Base-by-base conservation (phyloP, 2,888 invertebrate genomes). In the Homarus gammarus region DNA sequence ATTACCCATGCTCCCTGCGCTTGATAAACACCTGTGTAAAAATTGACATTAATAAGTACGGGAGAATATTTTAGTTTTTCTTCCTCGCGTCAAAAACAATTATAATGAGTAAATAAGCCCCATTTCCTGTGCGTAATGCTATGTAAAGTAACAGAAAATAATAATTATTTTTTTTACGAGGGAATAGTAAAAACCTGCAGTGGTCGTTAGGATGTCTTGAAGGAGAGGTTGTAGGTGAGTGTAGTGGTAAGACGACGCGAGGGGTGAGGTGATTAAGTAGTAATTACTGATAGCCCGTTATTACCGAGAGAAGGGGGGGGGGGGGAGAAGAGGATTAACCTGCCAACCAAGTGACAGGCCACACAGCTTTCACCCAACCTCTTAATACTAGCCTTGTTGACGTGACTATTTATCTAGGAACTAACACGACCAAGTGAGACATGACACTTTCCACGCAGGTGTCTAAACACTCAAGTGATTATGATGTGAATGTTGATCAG, bases 211-310 rank as follows among this genome's bases (percentile, higher is more conserved):
- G 8, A 27, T 12, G 27, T n/a, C 64, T 27, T 44, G 44, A 12
- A 5, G 44, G 44, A 44, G 64, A 56, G 56, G 56, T 56, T 64
- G 64, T 64, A 22, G 64, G 12, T n/a, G 64, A 27, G 56, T 27
- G 64, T 27, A 64, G 27, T 27, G 27, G 64, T 8, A n/a, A 2
- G 64, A 27, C 64, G 12, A n/a, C 64, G n/a, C 64, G 3, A n/a
- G n/a, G n/a, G 12, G 56, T 64, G 64, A 8, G 27, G 64, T 27
- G 64, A 64, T 64, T 64, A 64, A 64, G 27, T 64, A 12, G 64
- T 64, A 64, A 64, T 64, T 64, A 64, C 64, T 64, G 64, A 64
- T 64, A 64, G 64, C n/a, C 64, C 64, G 64, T 64, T 64, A 64
- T 64, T 64, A 64, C 64, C 64, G 27, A 5, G 64, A 44, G 44